phyloP scores from a whole-genome alignment of 2,797 vertebrate genomes.

The Botia kubotai region DNA sequence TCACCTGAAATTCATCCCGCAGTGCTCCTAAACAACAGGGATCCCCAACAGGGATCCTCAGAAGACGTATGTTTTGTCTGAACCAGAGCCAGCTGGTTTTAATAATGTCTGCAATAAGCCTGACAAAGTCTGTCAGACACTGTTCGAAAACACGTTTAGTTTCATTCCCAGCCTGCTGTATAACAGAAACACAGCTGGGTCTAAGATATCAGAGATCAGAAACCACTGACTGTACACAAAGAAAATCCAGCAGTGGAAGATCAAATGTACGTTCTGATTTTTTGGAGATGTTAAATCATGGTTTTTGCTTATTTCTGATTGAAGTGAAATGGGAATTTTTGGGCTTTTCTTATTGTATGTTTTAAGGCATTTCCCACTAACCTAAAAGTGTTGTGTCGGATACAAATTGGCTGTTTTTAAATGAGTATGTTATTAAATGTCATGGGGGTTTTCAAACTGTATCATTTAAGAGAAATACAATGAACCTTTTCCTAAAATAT shows the following conservation, averaged over 20 bases:
- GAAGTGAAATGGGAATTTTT: background rate
- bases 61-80: background rate
- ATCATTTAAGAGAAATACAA: too few relatives aligned
- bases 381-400: background rate
- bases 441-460: too few relatives aligned
- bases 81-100: conserved; percentile 2
- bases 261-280: background rate
- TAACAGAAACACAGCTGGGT: conserved; percentile 4
- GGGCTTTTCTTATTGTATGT: background rate
- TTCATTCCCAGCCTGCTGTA: background rate
- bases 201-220: background rate
- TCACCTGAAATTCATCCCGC: background rate
- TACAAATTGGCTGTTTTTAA: background rate
- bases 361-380: background rate
- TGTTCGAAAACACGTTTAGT: background rate
- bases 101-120: conserved; percentile 9
- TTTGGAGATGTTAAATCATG: background rate
- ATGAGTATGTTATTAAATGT: background rate
- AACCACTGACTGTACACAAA: background rate
- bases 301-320: background rate
- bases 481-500: too few relatives aligned
- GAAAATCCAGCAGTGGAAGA: background rate
- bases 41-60: background rate
- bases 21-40: conserved; percentile 17
- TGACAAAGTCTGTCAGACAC: conserved; percentile 1